These are phyloP conservation scores for Rhabdomys dilectus DNA, from an alignment of 2,113 vertebrate genomes.

Conservation along the genomic window DNA sequence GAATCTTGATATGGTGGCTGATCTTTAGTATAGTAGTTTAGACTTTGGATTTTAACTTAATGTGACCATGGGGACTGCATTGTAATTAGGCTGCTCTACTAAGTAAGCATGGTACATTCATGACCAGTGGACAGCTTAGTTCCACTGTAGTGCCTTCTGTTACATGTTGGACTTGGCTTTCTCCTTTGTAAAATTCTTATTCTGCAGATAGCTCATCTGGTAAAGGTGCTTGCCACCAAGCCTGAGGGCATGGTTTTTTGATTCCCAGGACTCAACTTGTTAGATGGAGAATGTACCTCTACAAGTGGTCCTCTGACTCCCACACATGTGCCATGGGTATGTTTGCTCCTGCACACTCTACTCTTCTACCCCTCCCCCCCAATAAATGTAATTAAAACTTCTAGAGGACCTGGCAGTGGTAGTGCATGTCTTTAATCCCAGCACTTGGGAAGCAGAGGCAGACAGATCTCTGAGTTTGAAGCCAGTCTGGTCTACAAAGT, in stretches of 20 bases:
- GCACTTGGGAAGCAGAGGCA: too few species aligned
- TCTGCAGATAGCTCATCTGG: not conserved
- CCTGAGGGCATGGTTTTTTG: not conserved
- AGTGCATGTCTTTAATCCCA: too few species aligned
- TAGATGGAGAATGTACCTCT: not conserved
- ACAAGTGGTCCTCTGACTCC: not conserved
- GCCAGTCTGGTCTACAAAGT: too few species aligned
- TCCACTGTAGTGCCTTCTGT: not conserved
- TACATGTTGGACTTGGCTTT: not conserved
- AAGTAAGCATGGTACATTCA: not conserved
- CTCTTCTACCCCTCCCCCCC: too few species aligned
- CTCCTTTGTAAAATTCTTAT: not conserved
- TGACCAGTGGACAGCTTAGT: rapidly evolving
- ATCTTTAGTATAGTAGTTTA: too few species aligned
- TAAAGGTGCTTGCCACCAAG: not conserved
- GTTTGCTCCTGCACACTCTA: too few species aligned
- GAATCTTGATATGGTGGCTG: not conserved
- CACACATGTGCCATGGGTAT: not conserved
- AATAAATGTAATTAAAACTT: not conserved
- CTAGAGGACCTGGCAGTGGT: not conserved
- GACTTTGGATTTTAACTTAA: not conserved
- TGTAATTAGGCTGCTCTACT: not conserved
- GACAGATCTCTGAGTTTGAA: too few species aligned
- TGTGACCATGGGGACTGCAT: too few species aligned
- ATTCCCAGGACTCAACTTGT: not conserved